Base-by-base conservation (phyloP, 2,888 invertebrate genomes). In the Caenorhabditis plicata region DNA sequence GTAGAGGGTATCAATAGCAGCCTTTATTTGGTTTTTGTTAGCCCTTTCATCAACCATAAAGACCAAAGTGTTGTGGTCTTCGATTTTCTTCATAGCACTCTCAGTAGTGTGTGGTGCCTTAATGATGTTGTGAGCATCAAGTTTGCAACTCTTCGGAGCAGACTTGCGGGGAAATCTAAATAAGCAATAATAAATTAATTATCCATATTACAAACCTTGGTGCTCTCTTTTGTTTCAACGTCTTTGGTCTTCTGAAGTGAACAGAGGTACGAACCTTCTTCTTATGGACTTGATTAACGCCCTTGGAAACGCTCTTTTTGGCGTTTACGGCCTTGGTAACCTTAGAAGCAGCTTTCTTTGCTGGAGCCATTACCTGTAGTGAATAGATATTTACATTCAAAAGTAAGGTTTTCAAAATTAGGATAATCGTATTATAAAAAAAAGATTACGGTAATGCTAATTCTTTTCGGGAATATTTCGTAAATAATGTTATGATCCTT, bases 61-160 rank as follows among this genome's bases (percentile, higher is more conserved):
- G 71, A 99, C 98, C 81, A 98, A 86, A 13, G 98, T 99, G 85
- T 99, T 99, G 85, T 95, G 95, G 82, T 99, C 98, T 85, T 98
- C 98, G 84, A 99, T 99, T 83, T 99, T 99, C 85, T 99, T 99
- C 98, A 98, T 98, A 43, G 98, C 96, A 9, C 96, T 95, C 87
- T 98, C 98, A 82, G 96, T 98, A 46, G 98, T 98, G 84, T 99
- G 85, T 23, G 98, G 98, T 83, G 88, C 94, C 85, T 96, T 96
- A 81, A 98, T 92, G 83, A 96, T 92, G 81, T 92, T 91, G 85
- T 89, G 95, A 45, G 94, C 57, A 56, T 78, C 78, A n/a, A 78
- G 61, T 90, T 92, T 89, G 84, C 89, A 90, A 82, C 92, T 88
- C 81, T 87, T 89, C 7, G 95, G 93, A 48, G 92, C 89, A 1